These are phyloP conservation scores for Chironomus tentans DNA, from an alignment of 2,888 invertebrate species.

Conservation along the genomic window DNA sequence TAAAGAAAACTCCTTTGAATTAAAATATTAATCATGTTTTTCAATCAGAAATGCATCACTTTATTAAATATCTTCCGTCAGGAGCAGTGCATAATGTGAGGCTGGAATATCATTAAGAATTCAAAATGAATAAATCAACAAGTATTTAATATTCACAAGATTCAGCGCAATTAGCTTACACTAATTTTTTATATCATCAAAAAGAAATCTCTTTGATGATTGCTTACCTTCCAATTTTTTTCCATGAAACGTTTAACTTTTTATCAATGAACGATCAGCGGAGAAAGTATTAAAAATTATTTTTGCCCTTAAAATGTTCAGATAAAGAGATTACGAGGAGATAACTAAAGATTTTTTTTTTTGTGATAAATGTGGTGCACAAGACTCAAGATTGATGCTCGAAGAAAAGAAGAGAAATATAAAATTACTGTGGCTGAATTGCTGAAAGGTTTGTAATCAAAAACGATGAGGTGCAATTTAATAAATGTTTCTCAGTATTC, in stretches of 20 bases:
- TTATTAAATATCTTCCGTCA: background rate
- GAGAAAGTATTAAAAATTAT: background rate
- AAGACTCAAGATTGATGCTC: background rate
- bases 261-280: background rate
- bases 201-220: constrained; percentile 19
- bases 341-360: constrained; percentile 4
- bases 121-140: background rate
- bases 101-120: background rate
- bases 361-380: constrained; percentile 1
- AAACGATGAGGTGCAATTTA: constrained; percentile 8
- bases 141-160: constrained; percentile 9
- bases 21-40: background rate
- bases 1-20: background rate
- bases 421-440: background rate
- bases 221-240: background rate
- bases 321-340: background rate
- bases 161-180: constrained; percentile 19
- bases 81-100: too few relatives aligned
- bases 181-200: constrained; percentile 21
- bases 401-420: background rate
- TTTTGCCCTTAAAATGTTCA: background rate
- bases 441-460: constrained; percentile 6
- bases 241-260: background rate
- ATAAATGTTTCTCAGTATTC: background rate
- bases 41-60: background rate